Conservation (phyloP, 2,797 vertebrate species). For the Anguilla obscura region DNA sequence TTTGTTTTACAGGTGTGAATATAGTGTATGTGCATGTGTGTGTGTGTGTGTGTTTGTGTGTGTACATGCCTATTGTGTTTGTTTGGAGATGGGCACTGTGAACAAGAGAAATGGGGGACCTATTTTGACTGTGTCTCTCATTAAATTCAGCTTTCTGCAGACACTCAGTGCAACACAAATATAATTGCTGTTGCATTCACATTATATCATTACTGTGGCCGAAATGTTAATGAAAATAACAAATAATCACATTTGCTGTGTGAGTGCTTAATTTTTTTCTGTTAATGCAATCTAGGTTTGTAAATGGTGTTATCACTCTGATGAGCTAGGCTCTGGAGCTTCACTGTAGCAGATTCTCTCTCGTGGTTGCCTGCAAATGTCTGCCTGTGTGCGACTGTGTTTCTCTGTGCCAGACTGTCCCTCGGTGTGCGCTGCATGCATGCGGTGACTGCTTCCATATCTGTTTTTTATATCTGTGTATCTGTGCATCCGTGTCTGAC, state of each 20-base stretch:
- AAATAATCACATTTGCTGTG: neutral
- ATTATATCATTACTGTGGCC: neutral
- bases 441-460: neutral
- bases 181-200: neutral
- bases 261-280: neutral
- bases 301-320: neutral
- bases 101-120: neutral
- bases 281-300: neutral
- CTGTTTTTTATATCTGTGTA: conserved; percentile 21
- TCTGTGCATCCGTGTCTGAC: conserved; percentile 3
- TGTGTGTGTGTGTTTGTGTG: conserved; percentile 26
- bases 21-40: conserved; percentile 44
- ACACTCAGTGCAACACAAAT: too few relatives aligned
- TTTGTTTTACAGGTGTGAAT: conserved; percentile 82
- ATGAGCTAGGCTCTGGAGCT: neutral
- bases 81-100: neutral
- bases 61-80: conserved; percentile 17
- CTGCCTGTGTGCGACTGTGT: neutral
- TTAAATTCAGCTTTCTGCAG: neutral
- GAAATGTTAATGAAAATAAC: neutral
- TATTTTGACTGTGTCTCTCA: conserved; percentile 18
- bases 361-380: neutral
- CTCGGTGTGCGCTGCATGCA: neutral
- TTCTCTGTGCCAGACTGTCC: neutral
- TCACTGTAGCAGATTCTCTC: neutral